phyloP scores from a whole-genome alignment of 2,797 vertebrate species.

The Crenichthys baileyi region DNA sequence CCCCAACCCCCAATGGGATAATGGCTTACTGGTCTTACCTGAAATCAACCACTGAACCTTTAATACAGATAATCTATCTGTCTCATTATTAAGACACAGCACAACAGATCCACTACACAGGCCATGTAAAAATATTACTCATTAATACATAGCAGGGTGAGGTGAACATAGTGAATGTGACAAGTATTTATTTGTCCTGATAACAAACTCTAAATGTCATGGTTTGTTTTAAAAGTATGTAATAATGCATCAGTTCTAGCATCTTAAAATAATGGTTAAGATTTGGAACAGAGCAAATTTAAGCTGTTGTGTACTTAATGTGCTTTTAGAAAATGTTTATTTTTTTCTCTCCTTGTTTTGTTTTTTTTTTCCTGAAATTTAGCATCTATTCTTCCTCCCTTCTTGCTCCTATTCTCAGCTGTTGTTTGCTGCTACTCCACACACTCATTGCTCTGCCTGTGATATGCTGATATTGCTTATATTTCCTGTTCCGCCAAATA shows the following conservation, averaged over 20 bases:
- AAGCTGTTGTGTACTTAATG: no score
- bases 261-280: neutral
- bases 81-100: constrained; percentile 8
- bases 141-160: neutral
- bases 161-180: neutral
- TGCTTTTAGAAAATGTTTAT: neutral
- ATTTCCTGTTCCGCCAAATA: constrained; percentile 72
- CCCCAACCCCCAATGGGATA: constrained; percentile 31
- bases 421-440: constrained; percentile 42
- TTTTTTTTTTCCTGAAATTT: constrained; percentile 3
- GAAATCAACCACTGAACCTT: constrained; percentile 19
- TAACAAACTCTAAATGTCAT: neutral
- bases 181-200: neutral
- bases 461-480: constrained; percentile 74
- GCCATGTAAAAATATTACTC: constrained; percentile 6
- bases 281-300: neutral
- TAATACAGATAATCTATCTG: constrained; percentile 9
- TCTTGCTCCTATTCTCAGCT: constrained; percentile 39
- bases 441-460: constrained; percentile 41
- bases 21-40: constrained; percentile 37
- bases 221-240: neutral
- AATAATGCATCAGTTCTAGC: neutral
- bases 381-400: constrained; percentile 31
- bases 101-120: neutral
- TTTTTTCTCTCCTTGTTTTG: neutral